Percentiles rank a stretch among this genome's conserved stretches.
These are phyloP conservation scores for Actenoides hombroni DNA, from an alignment of 2,113 vertebrate genomes.

Conservation along the genomic window DNA sequence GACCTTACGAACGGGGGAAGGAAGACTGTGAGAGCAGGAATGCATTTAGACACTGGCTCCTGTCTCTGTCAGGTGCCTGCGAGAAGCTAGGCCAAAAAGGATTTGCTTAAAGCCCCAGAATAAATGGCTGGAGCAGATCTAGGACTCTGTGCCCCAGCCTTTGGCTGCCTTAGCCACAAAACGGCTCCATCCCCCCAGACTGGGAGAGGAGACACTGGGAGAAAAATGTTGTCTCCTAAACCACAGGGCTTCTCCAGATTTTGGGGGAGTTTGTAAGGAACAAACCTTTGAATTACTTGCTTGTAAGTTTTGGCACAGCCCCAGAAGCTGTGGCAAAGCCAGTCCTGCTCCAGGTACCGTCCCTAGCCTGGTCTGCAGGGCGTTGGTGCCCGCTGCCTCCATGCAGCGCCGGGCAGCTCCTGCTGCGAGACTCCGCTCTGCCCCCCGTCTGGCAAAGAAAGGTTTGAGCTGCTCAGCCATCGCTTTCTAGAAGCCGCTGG, in stretches of 20 bases:
- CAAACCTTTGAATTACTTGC: background rate
- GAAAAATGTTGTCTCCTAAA: background rate
- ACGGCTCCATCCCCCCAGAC: background rate
- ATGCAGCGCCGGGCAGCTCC: rapidly evolving
- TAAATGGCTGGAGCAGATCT: background rate
- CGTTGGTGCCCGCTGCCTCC: background rate
- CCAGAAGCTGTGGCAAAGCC: background rate
- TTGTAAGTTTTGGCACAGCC: background rate
- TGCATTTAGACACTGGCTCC: background rate
- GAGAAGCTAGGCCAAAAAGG: background rate
- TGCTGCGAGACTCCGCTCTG: background rate
- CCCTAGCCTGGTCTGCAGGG: background rate
- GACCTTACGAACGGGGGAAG: background rate
- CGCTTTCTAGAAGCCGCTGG: background rate
- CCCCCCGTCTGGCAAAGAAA: background rate
- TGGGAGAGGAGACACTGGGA: background rate
- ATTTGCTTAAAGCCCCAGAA: background rate
- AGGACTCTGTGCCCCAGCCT: background rate
- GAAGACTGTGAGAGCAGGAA: background rate
- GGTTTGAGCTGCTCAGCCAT: background rate
- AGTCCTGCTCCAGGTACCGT: background rate
- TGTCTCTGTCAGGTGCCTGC: background rate
- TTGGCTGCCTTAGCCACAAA: background rate
- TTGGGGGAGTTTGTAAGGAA: background rate
- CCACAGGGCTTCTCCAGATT: background rate